Conservation (phyloP, 2,113 vertebrate genomes). For the Eulemur rufifrons region DNA sequence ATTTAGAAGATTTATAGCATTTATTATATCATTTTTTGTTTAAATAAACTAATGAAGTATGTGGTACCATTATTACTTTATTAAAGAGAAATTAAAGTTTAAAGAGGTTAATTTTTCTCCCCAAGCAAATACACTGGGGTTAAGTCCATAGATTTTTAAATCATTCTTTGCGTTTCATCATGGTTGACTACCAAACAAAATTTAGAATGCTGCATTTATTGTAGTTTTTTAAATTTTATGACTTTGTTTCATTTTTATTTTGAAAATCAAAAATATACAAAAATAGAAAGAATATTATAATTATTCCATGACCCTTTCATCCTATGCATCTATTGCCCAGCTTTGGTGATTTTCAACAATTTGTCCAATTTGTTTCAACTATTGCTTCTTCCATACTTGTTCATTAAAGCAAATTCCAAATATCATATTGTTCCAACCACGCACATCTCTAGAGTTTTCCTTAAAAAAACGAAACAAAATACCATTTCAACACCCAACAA, state of each 20-base stretch:
- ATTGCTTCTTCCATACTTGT: neutral
- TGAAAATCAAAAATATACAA: neutral
- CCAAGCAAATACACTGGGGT: neutral
- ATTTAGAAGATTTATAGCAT: neutral
- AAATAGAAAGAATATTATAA: neutral
- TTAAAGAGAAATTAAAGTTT: neutral
- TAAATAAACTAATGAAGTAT: neutral
- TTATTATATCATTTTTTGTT: neutral
- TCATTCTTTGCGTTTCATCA: neutral
- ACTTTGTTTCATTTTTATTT: neutral
- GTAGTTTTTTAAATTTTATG: neutral
- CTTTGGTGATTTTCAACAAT: conserved; percentile 15
- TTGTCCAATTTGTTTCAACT: neutral
- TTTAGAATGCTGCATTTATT: neutral
- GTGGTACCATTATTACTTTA: neutral
- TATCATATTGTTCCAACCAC: neutral
- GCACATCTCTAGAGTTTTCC: neutral
- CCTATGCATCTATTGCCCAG: neutral
- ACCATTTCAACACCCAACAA: neutral
- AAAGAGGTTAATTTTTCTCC: neutral
- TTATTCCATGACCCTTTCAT: neutral
- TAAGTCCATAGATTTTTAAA: neutral
- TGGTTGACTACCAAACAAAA: neutral
- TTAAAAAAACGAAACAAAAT: neutral
- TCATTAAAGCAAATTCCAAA: neutral